These are phyloP conservation scores for Falco columbarius DNA, from an alignment of 2,797 vertebrate species.

Conservation along the genomic window DNA sequence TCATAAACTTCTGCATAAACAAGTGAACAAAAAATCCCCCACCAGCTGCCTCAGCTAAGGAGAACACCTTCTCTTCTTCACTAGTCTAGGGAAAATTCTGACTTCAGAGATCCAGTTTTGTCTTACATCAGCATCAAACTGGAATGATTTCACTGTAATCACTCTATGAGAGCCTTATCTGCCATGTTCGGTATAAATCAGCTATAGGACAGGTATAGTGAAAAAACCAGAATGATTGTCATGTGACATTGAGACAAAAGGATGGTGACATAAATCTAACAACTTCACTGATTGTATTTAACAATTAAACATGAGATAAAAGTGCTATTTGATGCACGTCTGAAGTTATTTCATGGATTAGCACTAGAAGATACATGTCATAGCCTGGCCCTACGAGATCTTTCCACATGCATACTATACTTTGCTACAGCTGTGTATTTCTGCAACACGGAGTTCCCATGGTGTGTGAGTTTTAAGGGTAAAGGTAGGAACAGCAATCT, in stretches of 20 bases:
- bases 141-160: not conserved
- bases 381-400: not conserved
- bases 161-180: not conserved
- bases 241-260: not conserved
- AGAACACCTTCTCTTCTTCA: not conserved
- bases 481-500: constrained; percentile 8
- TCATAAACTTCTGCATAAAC: not conserved
- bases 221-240: not conserved
- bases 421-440: not conserved
- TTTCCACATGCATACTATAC: not conserved
- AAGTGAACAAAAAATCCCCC: not conserved
- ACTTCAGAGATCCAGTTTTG: not conserved
- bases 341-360: not conserved
- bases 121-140: not conserved
- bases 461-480: not conserved
- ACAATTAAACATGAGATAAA: not conserved
- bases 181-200: not conserved
- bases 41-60: not conserved
- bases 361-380: not conserved
- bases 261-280: not conserved
- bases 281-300: not conserved
- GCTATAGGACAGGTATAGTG: not conserved
- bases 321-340: not conserved
- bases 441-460: not conserved
- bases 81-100: not conserved